Percentiles rank a stretch among this genome's conserved stretches.
Conservation (phyloP, 2,113 vertebrate species). For the Gasterosteus nipponicus region DNA sequence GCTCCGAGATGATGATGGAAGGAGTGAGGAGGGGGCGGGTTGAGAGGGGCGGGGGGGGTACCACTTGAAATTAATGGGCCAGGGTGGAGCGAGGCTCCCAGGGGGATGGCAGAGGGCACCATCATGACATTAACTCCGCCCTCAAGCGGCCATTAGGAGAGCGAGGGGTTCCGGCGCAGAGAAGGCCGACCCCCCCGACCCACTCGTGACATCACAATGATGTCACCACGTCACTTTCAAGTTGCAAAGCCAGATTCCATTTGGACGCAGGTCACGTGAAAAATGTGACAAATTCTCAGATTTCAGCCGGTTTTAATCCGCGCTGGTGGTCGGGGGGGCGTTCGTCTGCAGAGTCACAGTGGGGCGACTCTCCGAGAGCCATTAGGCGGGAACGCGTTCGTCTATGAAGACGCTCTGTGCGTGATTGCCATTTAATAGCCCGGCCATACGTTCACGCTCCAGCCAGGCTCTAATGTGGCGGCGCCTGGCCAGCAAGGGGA, state of each 20-base stretch:
- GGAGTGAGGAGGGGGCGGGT: slow-evolving; percentile 38
- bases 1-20: slow-evolving; percentile 63
- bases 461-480: slow-evolving; percentile 60
- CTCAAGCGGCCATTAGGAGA: slow-evolving; percentile 55
- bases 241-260: slow-evolving; percentile 38
- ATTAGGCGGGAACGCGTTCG: slow-evolving; percentile 70
- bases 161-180: slow-evolving; percentile 34
- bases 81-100: slow-evolving; percentile 60
- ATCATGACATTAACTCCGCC: slow-evolving; percentile 62
- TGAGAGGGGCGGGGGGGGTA: slow-evolving; percentile 35
- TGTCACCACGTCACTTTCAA: slow-evolving; percentile 21
- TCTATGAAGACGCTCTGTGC: slow-evolving; percentile 66
- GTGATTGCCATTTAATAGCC: slow-evolving; percentile 74
- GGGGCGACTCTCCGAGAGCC: slow-evolving; percentile 65
- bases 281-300: slow-evolving; percentile 54
- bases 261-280: slow-evolving; percentile 32
- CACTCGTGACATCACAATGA: neutral
- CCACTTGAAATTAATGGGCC: slow-evolving; percentile 77
- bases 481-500: slow-evolving; percentile 16
- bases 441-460: slow-evolving; percentile 62
- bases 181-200: neutral
- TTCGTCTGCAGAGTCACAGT: slow-evolving; percentile 66
- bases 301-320: slow-evolving; percentile 62
- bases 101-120: slow-evolving; percentile 23
- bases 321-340: slow-evolving; percentile 36